Evolutionary conservation across 2,888 invertebrate genomes (phyloP).

Genomic region (Coremacera marginata): DNA sequence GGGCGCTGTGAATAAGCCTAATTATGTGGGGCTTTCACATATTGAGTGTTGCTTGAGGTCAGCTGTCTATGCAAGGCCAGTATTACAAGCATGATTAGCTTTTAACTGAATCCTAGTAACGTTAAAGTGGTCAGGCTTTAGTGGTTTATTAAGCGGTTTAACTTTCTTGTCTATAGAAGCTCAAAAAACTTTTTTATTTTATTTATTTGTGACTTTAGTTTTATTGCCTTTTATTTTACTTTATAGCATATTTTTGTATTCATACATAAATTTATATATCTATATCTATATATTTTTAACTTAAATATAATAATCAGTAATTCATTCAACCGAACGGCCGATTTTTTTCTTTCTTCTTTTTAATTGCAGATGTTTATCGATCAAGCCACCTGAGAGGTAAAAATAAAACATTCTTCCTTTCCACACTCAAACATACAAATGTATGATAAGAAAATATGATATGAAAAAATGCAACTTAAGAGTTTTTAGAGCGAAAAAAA

Average conservation of each 20-base stretch:
- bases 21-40: neutral
- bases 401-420: slow-evolving; percentile 51
- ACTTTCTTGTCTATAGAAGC: neutral
- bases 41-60: neutral
- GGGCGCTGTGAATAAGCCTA: slow-evolving; percentile 8
- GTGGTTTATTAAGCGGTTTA: neutral
- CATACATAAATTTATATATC: neutral
- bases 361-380: slow-evolving; percentile 82
- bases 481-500: slow-evolving; percentile 67
- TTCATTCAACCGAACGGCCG: slow-evolving; percentile 31
- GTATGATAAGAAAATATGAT: slow-evolving; percentile 53
- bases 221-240: neutral
- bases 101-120: neutral
- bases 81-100: slow-evolving; percentile 7
- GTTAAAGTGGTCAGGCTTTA: neutral
- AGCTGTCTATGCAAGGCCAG: too few species aligned
- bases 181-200: neutral
- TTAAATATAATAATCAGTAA: slow-evolving; percentile 16
- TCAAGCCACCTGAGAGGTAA: slow-evolving; percentile 82
- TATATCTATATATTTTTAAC: neutral
- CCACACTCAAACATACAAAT: slow-evolving; percentile 54
- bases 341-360: slow-evolving; percentile 71
- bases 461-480: slow-evolving; percentile 56
- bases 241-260: neutral
- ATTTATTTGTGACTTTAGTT: neutral